Evolutionary conservation across 2,797 vertebrate genomes (phyloP), one percentile per base, ranked within the genome.

Genomic region (Chromobotia macracanthus): DNA sequence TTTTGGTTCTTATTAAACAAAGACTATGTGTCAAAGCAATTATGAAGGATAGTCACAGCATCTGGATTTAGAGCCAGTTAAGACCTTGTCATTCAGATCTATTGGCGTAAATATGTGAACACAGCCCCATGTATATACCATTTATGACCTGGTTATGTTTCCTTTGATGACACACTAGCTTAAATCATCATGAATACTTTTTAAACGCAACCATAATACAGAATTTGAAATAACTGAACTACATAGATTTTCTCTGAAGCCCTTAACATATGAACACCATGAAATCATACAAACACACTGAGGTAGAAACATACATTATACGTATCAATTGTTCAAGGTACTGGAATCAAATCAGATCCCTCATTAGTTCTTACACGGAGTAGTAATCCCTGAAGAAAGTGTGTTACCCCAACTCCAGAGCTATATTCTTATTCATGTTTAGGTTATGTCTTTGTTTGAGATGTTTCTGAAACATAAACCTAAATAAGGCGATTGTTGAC

Each of bases 11-110:
- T 55, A 31, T 69, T 80, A 76, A 80, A 72, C 63, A 80, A 83
- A 81, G 28, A 35, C 55, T 73, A 69, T 46, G 64, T 83, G 75
- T 74, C 79, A 81, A 74, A 80, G 58, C 65, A 78, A 83, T 80
- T 80, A 83, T 56, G 16, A 53, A 38, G 70, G 66, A 55, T 69
- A 60, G 55, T 70, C 35, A 78, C 35, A 55, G 18, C 7, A 11
- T 53, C 51, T 18, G 71, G 75, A 69, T 74, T 71, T 69, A 66
- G 46, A 55, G 13, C 41, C 56, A 72, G 77, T 77, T 72, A 81
- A 65, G 63, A 66, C 70, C 23, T 79, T 31, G 31, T 31, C 31
- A 31, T 31, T 5, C 31, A 31, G 68, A 68, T 68, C 75, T 61
- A 16, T 19, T 55, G 48, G 58, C n/a, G 55, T 23, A 44, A 41